phyloP scores from a whole-genome alignment of 2,888 invertebrate genomes.

The Ophion ventricosus region DNA sequence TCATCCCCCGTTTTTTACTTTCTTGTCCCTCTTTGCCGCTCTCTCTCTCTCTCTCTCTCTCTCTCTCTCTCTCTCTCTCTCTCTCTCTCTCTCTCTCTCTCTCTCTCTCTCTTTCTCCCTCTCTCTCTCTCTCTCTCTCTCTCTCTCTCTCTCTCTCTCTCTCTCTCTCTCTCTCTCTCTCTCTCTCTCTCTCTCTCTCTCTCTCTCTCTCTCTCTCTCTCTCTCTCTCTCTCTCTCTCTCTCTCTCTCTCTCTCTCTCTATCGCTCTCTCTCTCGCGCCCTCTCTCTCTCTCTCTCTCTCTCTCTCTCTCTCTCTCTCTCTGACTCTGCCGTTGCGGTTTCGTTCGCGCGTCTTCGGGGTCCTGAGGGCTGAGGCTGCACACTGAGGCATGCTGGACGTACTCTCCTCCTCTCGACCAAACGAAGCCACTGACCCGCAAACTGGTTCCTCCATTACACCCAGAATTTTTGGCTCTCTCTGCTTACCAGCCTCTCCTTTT shows the following conservation, averaged over 20 bases:
- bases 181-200: slow-evolving; percentile 18
- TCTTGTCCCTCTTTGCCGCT: slow-evolving; percentile 13
- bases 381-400: slow-evolving; percentile 14
- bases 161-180: slow-evolving; percentile 60
- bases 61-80: slow-evolving; percentile 64
- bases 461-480: slow-evolving; percentile 51
- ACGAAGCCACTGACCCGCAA: slow-evolving; percentile 80
- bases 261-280: slow-evolving; percentile 23
- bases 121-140: slow-evolving; percentile 24
- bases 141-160: slow-evolving; percentile 61
- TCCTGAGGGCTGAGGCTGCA: slow-evolving; percentile 33
- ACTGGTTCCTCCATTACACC: slow-evolving; percentile 80
- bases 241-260: slow-evolving; percentile 31
- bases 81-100: slow-evolving; percentile 43
- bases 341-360: slow-evolving; percentile 13
- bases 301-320: slow-evolving; percentile 62
- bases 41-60: slow-evolving; percentile 51
- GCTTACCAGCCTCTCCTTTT: slow-evolving; percentile 25
- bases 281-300: too few relatives aligned
- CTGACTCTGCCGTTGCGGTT: slow-evolving; percentile 33
- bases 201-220: slow-evolving; percentile 51
- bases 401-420: slow-evolving; percentile 70
- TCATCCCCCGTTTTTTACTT: slow-evolving; percentile 31
- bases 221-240: slow-evolving; percentile 64
- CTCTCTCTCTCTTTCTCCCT: slow-evolving; percentile 58